Percentiles rank a stretch among this genome's conserved stretches.
Evolutionary conservation across 2,113 vertebrate genomes (phyloP).

Genomic region (Ceratotherium simum): DNA sequence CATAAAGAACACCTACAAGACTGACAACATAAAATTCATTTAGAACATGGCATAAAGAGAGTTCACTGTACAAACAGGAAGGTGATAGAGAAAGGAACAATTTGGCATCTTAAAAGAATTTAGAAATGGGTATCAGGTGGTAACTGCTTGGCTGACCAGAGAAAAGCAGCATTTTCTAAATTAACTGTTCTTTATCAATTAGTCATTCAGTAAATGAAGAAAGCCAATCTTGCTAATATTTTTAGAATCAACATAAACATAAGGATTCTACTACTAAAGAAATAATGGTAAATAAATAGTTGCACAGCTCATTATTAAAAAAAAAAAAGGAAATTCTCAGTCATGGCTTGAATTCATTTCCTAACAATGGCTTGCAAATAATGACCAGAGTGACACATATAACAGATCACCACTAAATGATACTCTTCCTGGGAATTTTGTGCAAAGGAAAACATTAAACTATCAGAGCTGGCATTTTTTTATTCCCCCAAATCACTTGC

Average conservation of each 20-base stretch:
- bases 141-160: slow-evolving; percentile 76
- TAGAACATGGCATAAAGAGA: not conserved
- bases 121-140: slow-evolving; percentile 80
- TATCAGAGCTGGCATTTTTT: not conserved
- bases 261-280: slow-evolving; percentile 78
- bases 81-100: slow-evolving; percentile 38
- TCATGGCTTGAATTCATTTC: slow-evolving; percentile 54
- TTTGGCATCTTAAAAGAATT: slow-evolving; percentile 72
- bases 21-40: slow-evolving; percentile 39
- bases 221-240: slow-evolving; percentile 74
- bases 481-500: slow-evolving; percentile 56
- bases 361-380: slow-evolving; percentile 39
- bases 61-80: not conserved
- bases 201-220: slow-evolving; percentile 80
- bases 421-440: not conserved
- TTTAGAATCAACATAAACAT: slow-evolving; percentile 82
- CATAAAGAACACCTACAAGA: slow-evolving; percentile 34
- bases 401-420: not conserved
- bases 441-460: slow-evolving; percentile 65
- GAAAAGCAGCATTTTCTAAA: slow-evolving; percentile 81
- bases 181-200: slow-evolving; percentile 74
- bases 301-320: slow-evolving; percentile 61
- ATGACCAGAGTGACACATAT: not conserved
- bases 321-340: slow-evolving; percentile 51
- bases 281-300: slow-evolving; percentile 75